Conservation (phyloP, 2,888 invertebrate genomes). For the Oxycera nigricornis region DNA sequence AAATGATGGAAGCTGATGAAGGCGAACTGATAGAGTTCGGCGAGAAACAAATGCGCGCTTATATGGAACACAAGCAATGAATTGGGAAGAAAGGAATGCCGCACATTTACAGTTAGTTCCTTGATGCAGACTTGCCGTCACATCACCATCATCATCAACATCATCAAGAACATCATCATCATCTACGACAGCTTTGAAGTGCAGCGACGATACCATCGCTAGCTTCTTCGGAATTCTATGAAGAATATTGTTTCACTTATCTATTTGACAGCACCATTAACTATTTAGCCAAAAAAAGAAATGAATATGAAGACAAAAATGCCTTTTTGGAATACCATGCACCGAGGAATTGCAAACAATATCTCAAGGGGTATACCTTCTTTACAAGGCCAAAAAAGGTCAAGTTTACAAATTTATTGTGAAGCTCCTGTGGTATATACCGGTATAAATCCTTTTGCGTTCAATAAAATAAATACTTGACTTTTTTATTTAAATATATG, state of each 20-base stretch:
- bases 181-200: neutral
- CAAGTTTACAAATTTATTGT: too few species aligned
- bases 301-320: too few species aligned
- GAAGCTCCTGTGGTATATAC: too few species aligned
- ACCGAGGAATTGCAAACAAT: too few species aligned
- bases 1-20: constrained; percentile 13
- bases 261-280: too few species aligned
- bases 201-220: neutral
- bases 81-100: neutral
- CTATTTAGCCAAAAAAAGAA: too few species aligned
- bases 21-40: neutral
- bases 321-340: too few species aligned
- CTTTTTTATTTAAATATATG: too few species aligned
- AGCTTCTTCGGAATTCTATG: neutral
- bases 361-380: too few species aligned
- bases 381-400: too few species aligned
- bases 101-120: neutral
- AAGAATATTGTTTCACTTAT: neutral
- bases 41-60: neutral
- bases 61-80: neutral
- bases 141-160: neutral
- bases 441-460: too few species aligned
- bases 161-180: neutral
- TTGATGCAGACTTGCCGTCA: neutral
- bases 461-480: too few species aligned